These are phyloP conservation scores for Artemia sinica DNA, from an alignment of 2,888 invertebrate species.

Conservation along the genomic window DNA sequence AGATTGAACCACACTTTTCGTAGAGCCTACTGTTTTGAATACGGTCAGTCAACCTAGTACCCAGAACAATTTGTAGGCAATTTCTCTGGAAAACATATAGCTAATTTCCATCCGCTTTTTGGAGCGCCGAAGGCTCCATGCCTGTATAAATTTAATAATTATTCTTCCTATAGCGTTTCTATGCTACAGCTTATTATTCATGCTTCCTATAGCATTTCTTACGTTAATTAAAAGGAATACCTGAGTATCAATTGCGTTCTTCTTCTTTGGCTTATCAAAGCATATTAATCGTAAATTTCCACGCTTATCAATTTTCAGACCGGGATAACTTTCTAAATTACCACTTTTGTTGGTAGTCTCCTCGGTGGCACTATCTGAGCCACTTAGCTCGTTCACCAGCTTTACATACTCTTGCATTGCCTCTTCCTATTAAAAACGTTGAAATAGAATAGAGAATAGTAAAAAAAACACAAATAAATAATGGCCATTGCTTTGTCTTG, in stretches of 20 bases:
- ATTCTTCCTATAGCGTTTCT: too few relatives aligned
- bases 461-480: not conserved
- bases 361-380: constrained; percentile 24
- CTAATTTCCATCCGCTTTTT: too few relatives aligned
- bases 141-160: too few relatives aligned
- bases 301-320: constrained; percentile 30
- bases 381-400: constrained; percentile 32
- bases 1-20: too few relatives aligned
- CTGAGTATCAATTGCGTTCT: constrained; percentile 51
- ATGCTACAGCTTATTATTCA: too few relatives aligned
- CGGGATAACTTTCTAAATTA: constrained; percentile 24
- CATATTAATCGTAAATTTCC: constrained; percentile 42
- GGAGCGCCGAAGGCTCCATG: too few relatives aligned
- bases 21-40: too few relatives aligned
- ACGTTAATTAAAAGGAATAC: constrained; percentile 27
- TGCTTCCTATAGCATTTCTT: too few relatives aligned
- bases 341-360: constrained; percentile 22
- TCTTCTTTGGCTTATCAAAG: constrained; percentile 57
- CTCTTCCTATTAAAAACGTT: constrained; percentile 32
- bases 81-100: too few relatives aligned
- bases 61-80: too few relatives aligned
- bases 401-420: constrained; percentile 36
- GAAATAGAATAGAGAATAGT: constrained; percentile 31
- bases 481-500: too few relatives aligned
- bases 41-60: too few relatives aligned